Evolutionary conservation across 2,113 vertebrate genomes (phyloP).

Genomic region (Dendrocopos noguchii): DNA sequence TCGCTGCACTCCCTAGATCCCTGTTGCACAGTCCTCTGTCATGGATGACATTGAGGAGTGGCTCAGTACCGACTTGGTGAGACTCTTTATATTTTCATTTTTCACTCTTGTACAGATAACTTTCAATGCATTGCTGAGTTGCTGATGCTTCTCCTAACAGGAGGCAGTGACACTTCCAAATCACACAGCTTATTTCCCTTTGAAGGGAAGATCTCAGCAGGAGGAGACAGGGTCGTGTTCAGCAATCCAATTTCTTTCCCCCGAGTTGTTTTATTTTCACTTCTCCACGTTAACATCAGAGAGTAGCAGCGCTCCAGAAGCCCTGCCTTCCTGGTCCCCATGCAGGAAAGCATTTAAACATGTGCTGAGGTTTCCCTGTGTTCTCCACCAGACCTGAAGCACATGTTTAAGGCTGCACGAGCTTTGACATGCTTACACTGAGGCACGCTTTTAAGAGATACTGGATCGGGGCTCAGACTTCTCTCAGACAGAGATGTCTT

Average conservation of each 20-base stretch:
- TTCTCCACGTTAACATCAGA: neutral
- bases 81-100: slow-evolving; percentile 79
- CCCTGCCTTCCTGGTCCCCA: neutral
- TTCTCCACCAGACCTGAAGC: neutral
- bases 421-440: neutral
- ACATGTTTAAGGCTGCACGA: neutral
- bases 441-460: slow-evolving; percentile 18
- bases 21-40: slow-evolving; percentile 93
- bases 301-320: neutral
- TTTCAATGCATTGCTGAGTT: slow-evolving; percentile 31
- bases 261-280: neutral
- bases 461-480: neutral
- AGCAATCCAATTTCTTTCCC: neutral
- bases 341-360: neutral
- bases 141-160: neutral
- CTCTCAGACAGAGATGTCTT: neutral
- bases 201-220: neutral
- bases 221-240: neutral
- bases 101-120: neutral
- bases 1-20: slow-evolving; percentile 87
- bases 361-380: neutral
- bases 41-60: slow-evolving; percentile 99
- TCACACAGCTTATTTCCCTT: neutral
- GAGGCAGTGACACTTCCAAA: slow-evolving; percentile 2
- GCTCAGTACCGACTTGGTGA: slow-evolving; percentile 99